A percentile compares a stretch with the other conserved stretches of the same genome.
Evolutionary conservation across 2,888 invertebrate genomes (phyloP).

Genomic region (Brachynemurus nebulosus): DNA sequence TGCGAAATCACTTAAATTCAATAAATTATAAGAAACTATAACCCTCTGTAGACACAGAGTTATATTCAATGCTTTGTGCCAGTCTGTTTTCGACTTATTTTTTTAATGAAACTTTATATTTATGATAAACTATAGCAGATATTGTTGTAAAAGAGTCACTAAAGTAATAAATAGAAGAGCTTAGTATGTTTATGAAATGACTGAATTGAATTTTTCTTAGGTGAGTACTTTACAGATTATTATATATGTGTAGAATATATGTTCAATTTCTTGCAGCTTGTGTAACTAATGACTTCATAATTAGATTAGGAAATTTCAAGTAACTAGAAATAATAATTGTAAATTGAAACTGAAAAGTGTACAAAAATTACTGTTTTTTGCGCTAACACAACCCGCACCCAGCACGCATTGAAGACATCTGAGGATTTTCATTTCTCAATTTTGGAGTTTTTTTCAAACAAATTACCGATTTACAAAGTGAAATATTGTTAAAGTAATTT

Average conservation of each 20-base stretch:
- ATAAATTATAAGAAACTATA: background rate
- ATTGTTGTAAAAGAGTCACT: too few relatives aligned
- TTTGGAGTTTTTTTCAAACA: conserved; percentile 29
- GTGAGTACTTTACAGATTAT: background rate
- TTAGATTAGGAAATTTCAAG: conserved; percentile 39
- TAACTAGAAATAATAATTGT: conserved; percentile 28
- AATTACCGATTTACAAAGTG: conserved; percentile 23
- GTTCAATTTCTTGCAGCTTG: conserved; percentile 41
- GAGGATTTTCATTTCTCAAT: conserved; percentile 54
- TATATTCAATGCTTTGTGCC: conserved; percentile 1
- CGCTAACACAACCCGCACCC: conserved; percentile 53
- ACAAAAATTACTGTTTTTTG: conserved; percentile 25
- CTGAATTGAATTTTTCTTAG: background rate
- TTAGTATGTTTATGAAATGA: too few relatives aligned
- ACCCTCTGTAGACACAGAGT: conserved; percentile 1
- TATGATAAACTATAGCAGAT: too few relatives aligned
- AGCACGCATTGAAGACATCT: conserved; percentile 85
- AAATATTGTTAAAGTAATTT: conserved; percentile 7
- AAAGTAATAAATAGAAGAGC: too few relatives aligned
- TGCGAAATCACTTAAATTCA: background rate
- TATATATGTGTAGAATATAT: conserved; percentile 2
- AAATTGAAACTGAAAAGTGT: conserved; percentile 7
- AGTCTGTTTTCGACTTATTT: conserved; percentile 1
- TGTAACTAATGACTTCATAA: conserved; percentile 41
- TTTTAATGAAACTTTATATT: background rate